Percentiles rank a stretch among this genome's conserved stretches.
Conservation (phyloP, 2,113 vertebrate species). For the Microcebus jonahi region DNA sequence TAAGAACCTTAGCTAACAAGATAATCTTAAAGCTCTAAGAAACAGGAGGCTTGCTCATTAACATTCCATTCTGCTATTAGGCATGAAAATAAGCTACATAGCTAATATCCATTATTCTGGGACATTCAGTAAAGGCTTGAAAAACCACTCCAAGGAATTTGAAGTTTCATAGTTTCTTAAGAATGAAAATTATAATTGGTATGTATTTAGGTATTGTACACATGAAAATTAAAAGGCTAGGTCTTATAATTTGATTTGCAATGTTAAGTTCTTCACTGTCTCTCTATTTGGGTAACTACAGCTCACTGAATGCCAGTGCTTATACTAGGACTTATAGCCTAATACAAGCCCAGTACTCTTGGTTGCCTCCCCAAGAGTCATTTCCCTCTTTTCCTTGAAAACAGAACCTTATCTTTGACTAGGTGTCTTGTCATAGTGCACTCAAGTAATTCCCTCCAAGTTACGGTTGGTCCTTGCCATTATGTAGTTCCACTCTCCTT, state of each 20-base stretch:
- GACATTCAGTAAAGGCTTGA: not conserved
- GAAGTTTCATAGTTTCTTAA: conserved; percentile 16
- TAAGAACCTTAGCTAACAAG: not conserved
- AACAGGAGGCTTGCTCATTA: not conserved
- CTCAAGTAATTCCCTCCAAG: not conserved
- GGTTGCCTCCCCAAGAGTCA: not conserved
- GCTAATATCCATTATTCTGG: not conserved
- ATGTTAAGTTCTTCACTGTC: not conserved
- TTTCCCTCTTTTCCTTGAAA: not conserved
- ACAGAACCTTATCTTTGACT: not conserved
- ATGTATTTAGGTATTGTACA: not conserved
- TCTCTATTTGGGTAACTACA: not conserved
- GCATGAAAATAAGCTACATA: not conserved
- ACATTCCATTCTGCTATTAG: not conserved
- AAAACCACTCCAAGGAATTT: not conserved
- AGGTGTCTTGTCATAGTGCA: not conserved
- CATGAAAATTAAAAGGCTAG: not conserved
- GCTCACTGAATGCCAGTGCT: not conserved
- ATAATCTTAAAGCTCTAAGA: not conserved
- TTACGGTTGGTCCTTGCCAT: not conserved
- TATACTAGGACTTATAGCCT: not conserved
- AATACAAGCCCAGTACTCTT: no score
- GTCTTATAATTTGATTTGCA: not conserved
- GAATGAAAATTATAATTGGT: not conserved
- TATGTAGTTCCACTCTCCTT: not conserved